A percentile compares a stretch with the other conserved stretches of the same genome.
These are phyloP conservation scores for Drosophila albomicans DNA, from an alignment of 1,140 invertebrate genomes.

Conservation along the genomic window DNA sequence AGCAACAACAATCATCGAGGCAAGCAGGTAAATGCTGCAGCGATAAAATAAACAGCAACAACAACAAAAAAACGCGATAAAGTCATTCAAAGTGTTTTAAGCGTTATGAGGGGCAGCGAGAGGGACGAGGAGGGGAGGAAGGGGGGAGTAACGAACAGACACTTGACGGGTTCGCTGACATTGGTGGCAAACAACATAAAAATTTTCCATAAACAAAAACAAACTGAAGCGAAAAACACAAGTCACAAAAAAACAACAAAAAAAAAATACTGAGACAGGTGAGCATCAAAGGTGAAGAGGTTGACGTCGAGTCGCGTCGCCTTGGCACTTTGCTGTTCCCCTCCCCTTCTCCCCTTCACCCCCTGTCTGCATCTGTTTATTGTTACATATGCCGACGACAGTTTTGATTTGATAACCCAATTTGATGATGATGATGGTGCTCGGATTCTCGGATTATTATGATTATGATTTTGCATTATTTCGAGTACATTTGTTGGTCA, in stretches of 20 bases:
- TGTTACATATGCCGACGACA: neutral
- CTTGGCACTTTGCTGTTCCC: neutral
- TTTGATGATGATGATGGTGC: neutral
- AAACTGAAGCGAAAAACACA: neutral
- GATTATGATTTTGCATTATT: conserved; percentile 13
- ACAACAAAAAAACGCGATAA: conserved; percentile 56
- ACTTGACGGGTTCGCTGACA: conserved; percentile 47
- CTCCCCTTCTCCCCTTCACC: neutral
- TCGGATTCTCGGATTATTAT: neutral
- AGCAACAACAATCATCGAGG: conserved; percentile 4
- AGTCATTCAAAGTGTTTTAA: conserved; percentile 77
- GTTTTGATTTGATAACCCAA: conserved; percentile 2
- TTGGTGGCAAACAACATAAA: conserved; percentile 46
- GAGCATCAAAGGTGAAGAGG: conserved; percentile 31
- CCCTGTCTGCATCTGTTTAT: neutral
- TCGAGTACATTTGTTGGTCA: neutral
- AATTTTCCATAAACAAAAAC: conserved; percentile 53
- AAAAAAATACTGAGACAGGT: neutral
- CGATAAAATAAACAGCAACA: conserved; percentile 55
- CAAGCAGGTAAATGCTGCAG: conserved; percentile 68
- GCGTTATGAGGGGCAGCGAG: neutral
- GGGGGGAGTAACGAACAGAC: conserved; percentile 20
- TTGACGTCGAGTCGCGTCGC: conserved; percentile 10
- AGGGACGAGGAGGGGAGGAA: neutral
- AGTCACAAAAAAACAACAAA: neutral